A percentile compares a stretch with the other conserved stretches of the same genome.
Evolutionary conservation across 2,888 invertebrate genomes (phyloP).

Genomic region (Cerceris ruficornis): DNA sequence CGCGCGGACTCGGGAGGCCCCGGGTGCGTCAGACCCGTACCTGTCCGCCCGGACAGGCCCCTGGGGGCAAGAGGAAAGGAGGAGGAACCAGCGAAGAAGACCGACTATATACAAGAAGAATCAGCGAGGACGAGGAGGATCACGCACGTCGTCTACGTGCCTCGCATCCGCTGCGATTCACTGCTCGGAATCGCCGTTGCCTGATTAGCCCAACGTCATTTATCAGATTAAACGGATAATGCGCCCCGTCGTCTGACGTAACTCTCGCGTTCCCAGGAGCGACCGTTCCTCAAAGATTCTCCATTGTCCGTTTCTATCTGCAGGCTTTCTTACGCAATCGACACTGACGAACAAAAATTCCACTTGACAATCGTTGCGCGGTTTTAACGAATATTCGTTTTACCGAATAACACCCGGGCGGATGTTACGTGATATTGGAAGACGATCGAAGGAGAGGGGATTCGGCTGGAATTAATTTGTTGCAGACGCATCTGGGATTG

Average conservation of each 20-base stretch:
- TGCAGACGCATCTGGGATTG: too few relatives aligned
- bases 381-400: conserved; percentile 37
- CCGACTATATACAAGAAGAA: conserved; percentile 14
- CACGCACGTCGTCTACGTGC: conserved; percentile 47
- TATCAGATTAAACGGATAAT: conserved; percentile 59
- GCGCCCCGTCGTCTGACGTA: conserved; percentile 40
- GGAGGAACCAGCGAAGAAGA: conserved; percentile 19
- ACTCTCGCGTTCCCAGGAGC: conserved; percentile 18
- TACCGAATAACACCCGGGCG: neutral
- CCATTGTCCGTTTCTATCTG: conserved; percentile 22
- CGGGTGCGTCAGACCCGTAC: too few relatives aligned
- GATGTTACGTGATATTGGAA: too few relatives aligned
- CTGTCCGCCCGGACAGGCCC: too few relatives aligned
- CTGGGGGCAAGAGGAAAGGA: too few relatives aligned
- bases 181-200: conserved; percentile 29
- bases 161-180: conserved; percentile 38
- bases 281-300: conserved; percentile 42
- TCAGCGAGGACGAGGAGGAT: conserved; percentile 32
- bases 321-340: conserved; percentile 31
- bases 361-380: conserved; percentile 22
- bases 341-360: conserved; percentile 18
- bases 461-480: too few relatives aligned
- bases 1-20: too few relatives aligned
- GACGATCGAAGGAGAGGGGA: too few relatives aligned
- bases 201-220: conserved; percentile 52